phyloP scores from a whole-genome alignment of 2,888 invertebrate species.

The Clistopyga incitator region DNA sequence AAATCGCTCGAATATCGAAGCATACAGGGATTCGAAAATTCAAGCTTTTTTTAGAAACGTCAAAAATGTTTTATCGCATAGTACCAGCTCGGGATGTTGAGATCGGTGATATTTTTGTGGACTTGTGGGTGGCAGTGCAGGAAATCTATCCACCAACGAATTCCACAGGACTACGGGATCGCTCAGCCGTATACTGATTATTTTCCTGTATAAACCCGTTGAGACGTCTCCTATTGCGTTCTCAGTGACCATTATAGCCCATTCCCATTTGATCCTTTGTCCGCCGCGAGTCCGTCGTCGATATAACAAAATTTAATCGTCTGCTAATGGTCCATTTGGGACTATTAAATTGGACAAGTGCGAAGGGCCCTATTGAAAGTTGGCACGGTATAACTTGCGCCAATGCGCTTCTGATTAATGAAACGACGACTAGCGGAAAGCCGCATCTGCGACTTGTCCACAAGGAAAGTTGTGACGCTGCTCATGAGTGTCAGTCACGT shows the following conservation, averaged over 20 bases:
- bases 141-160: background rate
- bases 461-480: conserved; percentile 50
- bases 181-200: background rate
- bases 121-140: background rate
- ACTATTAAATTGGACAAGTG: conserved; percentile 56
- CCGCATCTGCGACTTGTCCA: conserved; percentile 54
- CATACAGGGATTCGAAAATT: background rate
- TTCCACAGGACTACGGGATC: background rate
- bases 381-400: background rate
- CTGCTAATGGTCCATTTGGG: conserved; percentile 47
- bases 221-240: conserved; percentile 6
- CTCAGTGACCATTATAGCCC: conserved; percentile 20
- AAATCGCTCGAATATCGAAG: background rate
- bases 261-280: conserved; percentile 40
- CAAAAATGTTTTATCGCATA: background rate
- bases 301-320: background rate
- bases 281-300: background rate
- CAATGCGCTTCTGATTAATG: conserved; percentile 36
- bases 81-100: background rate
- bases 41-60: background rate
- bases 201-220: background rate
- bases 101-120: background rate
- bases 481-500: conserved; percentile 40
- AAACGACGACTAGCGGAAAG: background rate
- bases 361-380: conserved; percentile 15